These are phyloP conservation scores for Craseonycteris thonglongyai DNA, from an alignment of 2,113 vertebrate species.

Conservation along the genomic window DNA sequence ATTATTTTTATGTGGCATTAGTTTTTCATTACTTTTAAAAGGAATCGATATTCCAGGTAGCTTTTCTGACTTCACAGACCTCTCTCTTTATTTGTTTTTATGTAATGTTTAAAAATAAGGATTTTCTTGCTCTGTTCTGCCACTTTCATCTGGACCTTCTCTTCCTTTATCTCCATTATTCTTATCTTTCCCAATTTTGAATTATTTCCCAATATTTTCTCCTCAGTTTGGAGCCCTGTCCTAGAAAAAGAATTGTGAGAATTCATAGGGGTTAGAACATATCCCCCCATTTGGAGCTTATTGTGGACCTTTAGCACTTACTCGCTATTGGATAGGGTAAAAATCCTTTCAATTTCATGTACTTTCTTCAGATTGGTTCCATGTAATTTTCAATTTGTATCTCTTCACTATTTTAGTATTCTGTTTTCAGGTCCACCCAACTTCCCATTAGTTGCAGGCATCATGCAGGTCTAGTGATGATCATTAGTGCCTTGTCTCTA, in stretches of 20 bases:
- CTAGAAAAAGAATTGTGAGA: not conserved
- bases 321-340: not conserved
- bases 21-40: not conserved
- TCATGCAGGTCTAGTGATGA: not conserved
- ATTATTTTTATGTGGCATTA: not conserved
- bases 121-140: not conserved
- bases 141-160: not conserved
- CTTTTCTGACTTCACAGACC: not conserved
- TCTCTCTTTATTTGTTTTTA: not conserved
- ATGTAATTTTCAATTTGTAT: not conserved
- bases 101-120: not conserved
- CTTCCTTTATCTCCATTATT: not conserved
- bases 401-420: not conserved
- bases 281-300: not conserved
- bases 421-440: not conserved
- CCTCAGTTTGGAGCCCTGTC: not conserved
- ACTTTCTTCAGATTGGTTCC: not conserved
- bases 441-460: not conserved
- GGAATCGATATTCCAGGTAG: not conserved
- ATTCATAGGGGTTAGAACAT: not conserved
- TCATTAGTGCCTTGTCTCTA: not conserved
- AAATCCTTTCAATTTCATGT: not conserved
- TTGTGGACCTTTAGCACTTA: not conserved
- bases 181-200: not conserved
- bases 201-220: not conserved